Conservation (phyloP, 2,113 vertebrate species). For the Brachyistius frenatus region DNA sequence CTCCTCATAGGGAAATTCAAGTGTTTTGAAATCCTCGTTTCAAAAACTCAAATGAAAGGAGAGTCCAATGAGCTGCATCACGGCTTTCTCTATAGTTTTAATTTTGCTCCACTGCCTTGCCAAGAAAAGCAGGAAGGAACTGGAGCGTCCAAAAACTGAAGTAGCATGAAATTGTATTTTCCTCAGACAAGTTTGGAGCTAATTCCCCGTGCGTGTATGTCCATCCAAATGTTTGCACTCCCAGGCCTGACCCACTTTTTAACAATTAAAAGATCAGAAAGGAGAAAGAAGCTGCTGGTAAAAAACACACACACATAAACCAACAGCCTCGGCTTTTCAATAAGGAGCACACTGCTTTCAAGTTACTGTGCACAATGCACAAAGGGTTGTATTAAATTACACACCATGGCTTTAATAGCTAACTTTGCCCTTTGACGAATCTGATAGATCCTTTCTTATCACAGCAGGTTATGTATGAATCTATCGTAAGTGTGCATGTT, state of each 20-base stretch:
- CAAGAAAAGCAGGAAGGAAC: conserved; percentile 62
- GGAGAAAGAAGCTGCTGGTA: conserved; percentile 22
- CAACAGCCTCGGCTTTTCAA: conserved; percentile 19
- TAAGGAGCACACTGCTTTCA: conserved; percentile 45
- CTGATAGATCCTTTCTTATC: conserved; percentile 60
- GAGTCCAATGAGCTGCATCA: conserved; percentile 18
- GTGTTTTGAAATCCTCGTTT: conserved; percentile 12
- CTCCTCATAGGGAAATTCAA: background rate
- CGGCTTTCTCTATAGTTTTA: conserved; percentile 31
- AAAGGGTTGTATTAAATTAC: conserved; percentile 40
- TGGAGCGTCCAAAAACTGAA: conserved; percentile 49
- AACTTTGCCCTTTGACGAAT: conserved; percentile 54
- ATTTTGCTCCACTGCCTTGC: conserved; percentile 18
- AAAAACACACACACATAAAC: conserved; percentile 29
- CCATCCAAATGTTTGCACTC: conserved; percentile 41
- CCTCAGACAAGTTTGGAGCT: conserved; percentile 31
- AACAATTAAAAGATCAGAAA: conserved; percentile 57
- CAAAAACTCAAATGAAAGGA: conserved; percentile 2
- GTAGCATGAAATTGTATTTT: conserved; percentile 43
- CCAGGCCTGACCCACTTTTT: conserved; percentile 63
- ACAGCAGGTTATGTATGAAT: conserved; percentile 34
- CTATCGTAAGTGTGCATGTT: conserved; percentile 40
- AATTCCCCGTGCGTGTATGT: conserved; percentile 24
- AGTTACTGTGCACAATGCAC: conserved; percentile 38
- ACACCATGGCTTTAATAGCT: conserved; percentile 49